Conservation (phyloP, 1,140 invertebrate species). For the Cotesia vestalis region DNA sequence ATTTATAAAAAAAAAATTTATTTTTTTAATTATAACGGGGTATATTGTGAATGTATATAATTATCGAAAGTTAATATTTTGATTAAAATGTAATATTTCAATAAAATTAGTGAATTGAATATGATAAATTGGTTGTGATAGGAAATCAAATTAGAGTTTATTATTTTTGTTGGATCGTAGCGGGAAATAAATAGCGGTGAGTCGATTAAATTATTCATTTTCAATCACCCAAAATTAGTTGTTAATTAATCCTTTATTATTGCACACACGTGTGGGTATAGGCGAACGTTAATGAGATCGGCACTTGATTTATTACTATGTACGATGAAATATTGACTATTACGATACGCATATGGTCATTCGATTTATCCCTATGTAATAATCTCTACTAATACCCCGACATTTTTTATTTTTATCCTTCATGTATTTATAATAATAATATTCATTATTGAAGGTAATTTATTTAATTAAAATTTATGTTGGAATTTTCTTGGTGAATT, state of each 20-base stretch:
- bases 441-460: too few species aligned
- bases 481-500: too few species aligned
- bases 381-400: too few species aligned
- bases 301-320: slow-evolving; percentile 3
- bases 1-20: too few species aligned
- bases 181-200: not conserved
- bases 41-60: too few species aligned
- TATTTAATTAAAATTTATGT: too few species aligned
- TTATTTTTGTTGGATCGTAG: not conserved
- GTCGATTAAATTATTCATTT: not conserved
- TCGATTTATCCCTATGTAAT: too few species aligned
- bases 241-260: slow-evolving; percentile 12
- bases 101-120: too few species aligned
- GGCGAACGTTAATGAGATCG: slow-evolving; percentile 8
- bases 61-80: too few species aligned
- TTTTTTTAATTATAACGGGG: too few species aligned
- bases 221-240: slow-evolving; percentile 1
- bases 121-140: not conserved
- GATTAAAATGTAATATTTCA: too few species aligned
- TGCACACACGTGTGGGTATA: not conserved
- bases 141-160: not conserved
- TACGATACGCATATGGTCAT: slow-evolving; percentile 8
- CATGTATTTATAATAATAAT: not conserved
- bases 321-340: slow-evolving; percentile 10
- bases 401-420: not conserved